Evolutionary conservation across 2,888 invertebrate genomes (phyloP).

Genomic region (Empis livida): DNA sequence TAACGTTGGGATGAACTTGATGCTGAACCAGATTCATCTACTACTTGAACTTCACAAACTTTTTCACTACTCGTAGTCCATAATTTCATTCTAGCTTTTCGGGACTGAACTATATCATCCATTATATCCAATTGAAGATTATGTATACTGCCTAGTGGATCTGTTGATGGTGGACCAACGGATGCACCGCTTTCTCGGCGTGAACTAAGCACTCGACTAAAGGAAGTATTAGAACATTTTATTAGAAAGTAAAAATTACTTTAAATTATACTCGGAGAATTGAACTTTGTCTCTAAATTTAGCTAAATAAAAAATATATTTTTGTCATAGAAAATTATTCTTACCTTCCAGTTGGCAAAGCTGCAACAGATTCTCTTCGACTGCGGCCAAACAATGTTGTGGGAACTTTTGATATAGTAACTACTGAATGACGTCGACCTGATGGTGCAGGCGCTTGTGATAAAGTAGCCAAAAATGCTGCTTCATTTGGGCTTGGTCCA

Average conservation of each 20-base stretch:
- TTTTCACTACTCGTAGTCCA: conserved; percentile 72
- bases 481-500: conserved; percentile 63
- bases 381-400: conserved; percentile 61
- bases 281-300: not conserved
- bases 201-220: conserved; percentile 17
- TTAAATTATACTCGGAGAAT: not conserved
- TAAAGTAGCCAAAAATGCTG: conserved; percentile 70
- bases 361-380: conserved; percentile 69
- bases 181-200: conserved; percentile 34
- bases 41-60: conserved; percentile 69
- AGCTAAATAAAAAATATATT: not conserved
- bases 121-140: conserved; percentile 76
- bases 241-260: not conserved
- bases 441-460: conserved; percentile 61
- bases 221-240: not conserved
- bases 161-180: conserved; percentile 57
- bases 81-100: conserved; percentile 71
- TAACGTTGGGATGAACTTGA: conserved; percentile 44
- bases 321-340: conserved; percentile 31
- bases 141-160: conserved; percentile 62
- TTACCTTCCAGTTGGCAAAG: conserved; percentile 47
- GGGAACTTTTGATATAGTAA: conserved; percentile 73
- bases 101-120: conserved; percentile 74
- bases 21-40: conserved; percentile 49
- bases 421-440: conserved; percentile 72